phyloP scores from a whole-genome alignment of 2,113 vertebrate species.

The Hepsetus odoe region DNA sequence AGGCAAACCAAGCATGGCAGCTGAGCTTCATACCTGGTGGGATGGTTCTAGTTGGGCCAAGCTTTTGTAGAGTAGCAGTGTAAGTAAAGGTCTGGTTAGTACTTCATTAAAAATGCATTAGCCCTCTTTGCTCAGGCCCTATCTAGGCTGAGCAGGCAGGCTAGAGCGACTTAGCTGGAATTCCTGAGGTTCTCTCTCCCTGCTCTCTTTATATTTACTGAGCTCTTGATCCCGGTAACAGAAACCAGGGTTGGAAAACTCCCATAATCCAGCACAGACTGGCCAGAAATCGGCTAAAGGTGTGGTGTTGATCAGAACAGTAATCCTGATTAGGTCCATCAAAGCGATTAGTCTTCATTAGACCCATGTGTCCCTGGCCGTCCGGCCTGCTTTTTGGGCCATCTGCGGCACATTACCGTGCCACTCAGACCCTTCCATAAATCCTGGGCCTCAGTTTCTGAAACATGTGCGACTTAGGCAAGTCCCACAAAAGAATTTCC shows the following conservation, averaged over 20 bases:
- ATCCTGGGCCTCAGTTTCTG: constrained; percentile 68
- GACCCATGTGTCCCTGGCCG: constrained; percentile 29
- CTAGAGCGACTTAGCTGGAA: constrained; percentile 32
- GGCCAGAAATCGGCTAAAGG: constrained; percentile 69
- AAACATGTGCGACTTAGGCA: constrained; percentile 69
- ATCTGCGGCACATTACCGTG: constrained; percentile 77
- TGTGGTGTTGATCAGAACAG: constrained; percentile 76
- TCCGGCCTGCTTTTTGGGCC: constrained; percentile 61
- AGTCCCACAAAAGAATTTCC: constrained; percentile 38
- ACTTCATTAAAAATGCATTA: constrained; percentile 36
- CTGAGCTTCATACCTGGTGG: constrained; percentile 17
- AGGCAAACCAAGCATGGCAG: constrained; percentile 4
- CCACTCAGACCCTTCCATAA: constrained; percentile 66
- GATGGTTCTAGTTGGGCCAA: background rate
- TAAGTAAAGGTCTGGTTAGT: constrained; percentile 13
- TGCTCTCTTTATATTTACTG: constrained; percentile 47
- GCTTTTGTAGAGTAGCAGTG: constrained; percentile 13
- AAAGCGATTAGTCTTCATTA: constrained; percentile 75
- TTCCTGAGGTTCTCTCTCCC: constrained; percentile 29
- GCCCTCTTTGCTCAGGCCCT: constrained; percentile 1
- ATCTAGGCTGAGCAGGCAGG: constrained; percentile 13
- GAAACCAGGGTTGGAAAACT: constrained; percentile 59
- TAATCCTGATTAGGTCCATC: constrained; percentile 74
- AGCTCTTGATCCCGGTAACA: constrained; percentile 58
- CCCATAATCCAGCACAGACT: constrained; percentile 68